Evolutionary conservation across 2,797 vertebrate species (phyloP), one percentile per base, ranked within the genome.

Genomic region (Enteromius viviparus): DNA sequence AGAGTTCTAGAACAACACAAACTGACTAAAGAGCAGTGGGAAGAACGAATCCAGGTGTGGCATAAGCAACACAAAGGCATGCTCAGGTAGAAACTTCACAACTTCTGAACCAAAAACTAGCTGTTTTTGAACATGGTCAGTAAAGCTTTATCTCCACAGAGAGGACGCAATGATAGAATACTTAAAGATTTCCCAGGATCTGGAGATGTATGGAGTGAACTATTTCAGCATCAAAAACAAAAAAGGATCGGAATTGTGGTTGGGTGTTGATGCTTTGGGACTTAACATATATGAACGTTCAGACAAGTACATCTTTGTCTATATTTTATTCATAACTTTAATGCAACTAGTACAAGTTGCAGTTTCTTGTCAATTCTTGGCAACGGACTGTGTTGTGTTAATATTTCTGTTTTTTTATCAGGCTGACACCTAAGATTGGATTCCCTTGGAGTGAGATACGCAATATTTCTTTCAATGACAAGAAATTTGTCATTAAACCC

Each of bases 201-300:
- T 99, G 88, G 98, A 99, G 91, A 99, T 99, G 98, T 99, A 99
- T 0, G 97, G 97, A 17, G 96, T 99, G 71, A 99, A 99, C 91
- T 99, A 99, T 90, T 99, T 99, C 90, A 97, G 74, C 90, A 99
- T 99, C 92, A 99, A 99, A 91, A 99, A 99, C 92, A 99, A 99
- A 91, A 99, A 99, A 90, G 97, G 97, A 40, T 97, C 97, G 0
- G 97, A 98, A 89, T 94, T 99, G 77, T 98, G 97, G 97, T 91
- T 99, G 84, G 97, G 98, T 4, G 97, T 99, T 32, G 98, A 99
- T 81, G 97, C 98, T 17, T 94, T 99, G 82, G 98, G 98, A 74
- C 96, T 99, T 60, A 98, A 99, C 88, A 98, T 99, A 89, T 99
- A 99, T 72, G 96, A 98, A 89, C 97, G 97, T 88, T 97, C 95